A percentile compares a stretch with the other conserved stretches of the same genome.
Evolutionary conservation across 2,888 invertebrate genomes (phyloP).

Genomic region (Ectemnius continuus): DNA sequence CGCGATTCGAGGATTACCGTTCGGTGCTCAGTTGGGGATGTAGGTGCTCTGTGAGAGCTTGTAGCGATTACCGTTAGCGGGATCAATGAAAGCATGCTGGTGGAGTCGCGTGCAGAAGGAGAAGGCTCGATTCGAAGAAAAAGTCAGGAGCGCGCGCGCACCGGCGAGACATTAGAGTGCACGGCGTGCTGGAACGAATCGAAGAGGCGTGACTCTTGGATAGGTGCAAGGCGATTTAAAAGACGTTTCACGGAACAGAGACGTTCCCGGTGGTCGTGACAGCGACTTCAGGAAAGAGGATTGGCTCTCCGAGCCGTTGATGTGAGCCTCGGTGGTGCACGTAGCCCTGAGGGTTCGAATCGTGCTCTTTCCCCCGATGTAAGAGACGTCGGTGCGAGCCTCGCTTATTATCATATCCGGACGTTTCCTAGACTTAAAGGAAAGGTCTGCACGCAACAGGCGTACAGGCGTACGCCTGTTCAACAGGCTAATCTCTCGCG

Average conservation of each 20-base stretch:
- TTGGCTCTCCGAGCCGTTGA: slow-evolving; percentile 56
- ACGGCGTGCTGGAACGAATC: slow-evolving; percentile 40
- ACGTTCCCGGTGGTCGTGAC: slow-evolving; percentile 69
- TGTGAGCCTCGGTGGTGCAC: slow-evolving; percentile 43
- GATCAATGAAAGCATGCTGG: no score
- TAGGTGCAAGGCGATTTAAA: slow-evolving; percentile 48
- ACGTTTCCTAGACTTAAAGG: slow-evolving; percentile 62
- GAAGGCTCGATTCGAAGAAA: not conserved
- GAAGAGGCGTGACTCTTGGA: slow-evolving; percentile 47
- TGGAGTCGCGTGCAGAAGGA: not conserved
- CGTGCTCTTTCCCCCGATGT: slow-evolving; percentile 50
- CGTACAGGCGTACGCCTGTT: slow-evolving; percentile 41
- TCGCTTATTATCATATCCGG: slow-evolving; percentile 67
- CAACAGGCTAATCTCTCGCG: slow-evolving; percentile 59
- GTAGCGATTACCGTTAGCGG: no score
- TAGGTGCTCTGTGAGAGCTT: no score
- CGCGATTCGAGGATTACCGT: no score
- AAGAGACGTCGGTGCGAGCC: slow-evolving; percentile 59
- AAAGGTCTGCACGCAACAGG: slow-evolving; percentile 42
- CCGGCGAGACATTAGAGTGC: slow-evolving; percentile 10
- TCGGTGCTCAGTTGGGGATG: no score
- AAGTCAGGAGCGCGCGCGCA: not conserved
- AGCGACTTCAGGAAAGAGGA: slow-evolving; percentile 66
- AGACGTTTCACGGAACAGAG: slow-evolving; percentile 54
- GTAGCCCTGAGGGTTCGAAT: slow-evolving; percentile 56